A percentile compares a stretch with the other conserved stretches of the same genome.
phyloP scores from a whole-genome alignment of 2,113 vertebrate genomes.

The Oreochromis niloticus region DNA sequence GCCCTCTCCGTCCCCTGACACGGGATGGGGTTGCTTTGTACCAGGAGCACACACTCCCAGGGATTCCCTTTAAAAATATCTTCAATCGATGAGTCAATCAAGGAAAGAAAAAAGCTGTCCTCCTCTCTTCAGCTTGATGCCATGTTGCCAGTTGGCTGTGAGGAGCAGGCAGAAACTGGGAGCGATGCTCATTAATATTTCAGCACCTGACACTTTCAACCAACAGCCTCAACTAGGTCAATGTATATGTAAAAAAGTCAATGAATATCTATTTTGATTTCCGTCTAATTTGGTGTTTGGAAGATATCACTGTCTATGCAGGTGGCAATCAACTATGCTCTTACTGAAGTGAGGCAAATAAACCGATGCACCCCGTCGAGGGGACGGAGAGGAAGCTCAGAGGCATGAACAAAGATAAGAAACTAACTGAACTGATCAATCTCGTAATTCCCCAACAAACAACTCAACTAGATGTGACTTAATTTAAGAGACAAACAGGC shows the following conservation, averaged over 20 bases:
- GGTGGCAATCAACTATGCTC: constrained; percentile 56
- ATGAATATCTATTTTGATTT: constrained; percentile 71
- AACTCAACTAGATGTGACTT: neutral
- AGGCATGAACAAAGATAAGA: neutral
- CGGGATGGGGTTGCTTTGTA: constrained; percentile 74
- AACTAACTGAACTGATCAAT: neutral
- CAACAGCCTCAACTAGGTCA: constrained; percentile 79
- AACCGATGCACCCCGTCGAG: constrained; percentile 2
- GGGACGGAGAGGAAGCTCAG: neutral
- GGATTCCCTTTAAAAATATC: constrained; percentile 84
- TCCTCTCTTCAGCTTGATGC: constrained; percentile 74
- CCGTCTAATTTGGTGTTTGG: constrained; percentile 61
- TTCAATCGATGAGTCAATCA: constrained; percentile 85
- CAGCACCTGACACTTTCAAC: constrained; percentile 78
- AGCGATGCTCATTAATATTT: constrained; percentile 80
- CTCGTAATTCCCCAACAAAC: neutral
- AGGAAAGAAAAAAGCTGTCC: constrained; percentile 73
- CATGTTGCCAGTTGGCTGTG: constrained; percentile 78
- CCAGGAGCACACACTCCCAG: constrained; percentile 74
- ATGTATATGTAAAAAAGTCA: constrained; percentile 78
- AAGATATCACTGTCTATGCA: constrained; percentile 52
- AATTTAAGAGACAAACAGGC: neutral
- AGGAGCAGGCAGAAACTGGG: constrained; percentile 74
- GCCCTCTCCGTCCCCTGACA: constrained; percentile 69
- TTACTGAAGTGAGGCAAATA: constrained; percentile 37